Base-by-base conservation (phyloP, 2,113 vertebrate genomes). In the Rattus rattus region DNA sequence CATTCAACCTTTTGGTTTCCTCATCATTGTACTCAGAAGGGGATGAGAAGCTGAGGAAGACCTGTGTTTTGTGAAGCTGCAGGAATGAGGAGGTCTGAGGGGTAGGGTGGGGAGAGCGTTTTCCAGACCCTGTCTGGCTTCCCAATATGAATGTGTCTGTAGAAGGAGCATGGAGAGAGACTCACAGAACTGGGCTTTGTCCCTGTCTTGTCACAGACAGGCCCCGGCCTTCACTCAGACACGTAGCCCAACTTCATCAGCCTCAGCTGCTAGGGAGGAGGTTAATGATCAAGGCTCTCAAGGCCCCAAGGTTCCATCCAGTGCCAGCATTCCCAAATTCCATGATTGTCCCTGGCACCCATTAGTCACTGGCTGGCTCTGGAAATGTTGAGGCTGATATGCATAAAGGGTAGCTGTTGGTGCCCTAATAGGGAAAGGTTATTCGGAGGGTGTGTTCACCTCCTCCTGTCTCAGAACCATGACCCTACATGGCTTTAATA, bases 391-490 rank as follows among this genome's bases (percentile, higher is more conserved):
- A 30, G 72, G 54, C 65, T 88, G 49, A 89, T 76, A 59, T 52
- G 76, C 28, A 30, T 61, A 80, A 33, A 0, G 1, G 81, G 72
- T 72, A 72, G 26, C 19, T 52, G 91, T 90, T 94, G 84, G 43
- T 63, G 17, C 49, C 33, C 0, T 49, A 79, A 49, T 6, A 56
- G 12, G 72, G 43, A 52, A 87, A 63, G 49, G 56, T 73, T 87
- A 77, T 39, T 47, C 65, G 81, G 75, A 65, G 49, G 39, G 28
- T 36, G 69, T 47, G 86, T 63, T 84, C 77, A n/a, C 59, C 47
- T 89, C 52, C 47, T 89, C 52, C 28, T 52, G 52, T 52, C 67
- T 92, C 59, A 86, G 86, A 76, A 79, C 49, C 86, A 92, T 91
- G 84, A 80, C 49, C 91, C 26, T 69, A 39, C 19, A 54, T 19